Evolutionary conservation across 2,888 invertebrate species (phyloP).

Genomic region (Falcaria lacertinaria): DNA sequence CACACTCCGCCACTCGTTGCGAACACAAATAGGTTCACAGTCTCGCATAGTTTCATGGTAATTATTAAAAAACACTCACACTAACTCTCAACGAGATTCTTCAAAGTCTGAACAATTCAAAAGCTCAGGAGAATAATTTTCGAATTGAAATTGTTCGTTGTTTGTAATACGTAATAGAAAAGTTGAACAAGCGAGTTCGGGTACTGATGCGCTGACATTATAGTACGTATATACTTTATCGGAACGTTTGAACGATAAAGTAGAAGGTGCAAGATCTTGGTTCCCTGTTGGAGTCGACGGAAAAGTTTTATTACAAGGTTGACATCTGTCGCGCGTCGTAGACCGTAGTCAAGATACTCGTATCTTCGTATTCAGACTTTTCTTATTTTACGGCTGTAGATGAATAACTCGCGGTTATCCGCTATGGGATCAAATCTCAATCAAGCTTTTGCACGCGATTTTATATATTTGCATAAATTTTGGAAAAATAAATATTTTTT

Average conservation of each 20-base stretch:
- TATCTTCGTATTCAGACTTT: constrained; percentile 33
- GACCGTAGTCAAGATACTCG: constrained; percentile 18
- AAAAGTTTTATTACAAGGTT: constrained; percentile 49
- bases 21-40: constrained; percentile 41
- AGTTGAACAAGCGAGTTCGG: neutral
- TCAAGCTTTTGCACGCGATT: neutral
- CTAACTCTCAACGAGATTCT: constrained; percentile 10
- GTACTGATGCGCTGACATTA: neutral
- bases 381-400: constrained; percentile 1
- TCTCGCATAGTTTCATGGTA: constrained; percentile 39
- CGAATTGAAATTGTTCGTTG: neutral
- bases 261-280: constrained; percentile 19
- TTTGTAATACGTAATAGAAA: neutral
- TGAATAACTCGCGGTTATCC: neutral
- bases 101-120: constrained; percentile 7
- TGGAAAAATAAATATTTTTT: too few species aligned
- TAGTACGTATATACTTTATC: neutral
- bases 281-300: constrained; percentile 28
- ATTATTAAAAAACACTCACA: constrained; percentile 40
- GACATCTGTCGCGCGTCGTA: constrained; percentile 43
- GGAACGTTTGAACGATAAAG: neutral
- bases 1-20: constrained; percentile 24
- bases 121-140: neutral
- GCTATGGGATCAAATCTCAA: neutral
- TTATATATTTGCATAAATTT: too few species aligned